Percentiles rank a stretch among this genome's conserved stretches.
phyloP scores from a whole-genome alignment of 2,797 vertebrate species.

The Cottoperca gobio region DNA sequence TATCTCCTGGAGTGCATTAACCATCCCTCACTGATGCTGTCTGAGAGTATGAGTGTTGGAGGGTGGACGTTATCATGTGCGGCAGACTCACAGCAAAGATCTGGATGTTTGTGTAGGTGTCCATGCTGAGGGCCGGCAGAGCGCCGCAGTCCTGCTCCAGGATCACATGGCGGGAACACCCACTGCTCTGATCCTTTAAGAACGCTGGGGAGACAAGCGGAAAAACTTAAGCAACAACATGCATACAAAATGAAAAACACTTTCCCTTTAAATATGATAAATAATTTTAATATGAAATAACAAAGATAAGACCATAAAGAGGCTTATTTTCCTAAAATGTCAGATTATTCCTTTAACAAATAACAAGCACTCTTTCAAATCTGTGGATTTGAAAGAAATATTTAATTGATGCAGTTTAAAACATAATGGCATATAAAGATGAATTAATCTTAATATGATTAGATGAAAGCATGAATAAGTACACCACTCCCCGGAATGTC shows the following conservation, averaged over 20 bases:
- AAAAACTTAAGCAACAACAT: background rate
- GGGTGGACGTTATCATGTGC: background rate
- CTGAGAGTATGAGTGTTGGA: background rate
- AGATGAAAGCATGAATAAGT: background rate
- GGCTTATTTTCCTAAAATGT: background rate
- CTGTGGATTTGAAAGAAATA: background rate
- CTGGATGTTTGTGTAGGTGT: slow-evolving; percentile 66
- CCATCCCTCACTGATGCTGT: background rate
- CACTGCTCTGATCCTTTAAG: slow-evolving; percentile 76
- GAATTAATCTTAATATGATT: background rate
- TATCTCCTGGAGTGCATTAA: background rate
- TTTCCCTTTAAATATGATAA: background rate
- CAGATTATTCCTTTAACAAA: background rate
- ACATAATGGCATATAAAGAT: background rate
- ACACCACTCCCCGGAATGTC: background rate
- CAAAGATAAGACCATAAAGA: background rate
- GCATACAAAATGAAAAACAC: background rate
- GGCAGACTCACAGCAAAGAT: slow-evolving; percentile 76
- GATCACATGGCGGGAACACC: slow-evolving; percentile 70
- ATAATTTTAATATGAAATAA: background rate
- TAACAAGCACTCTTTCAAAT: background rate
- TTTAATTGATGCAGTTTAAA: background rate
- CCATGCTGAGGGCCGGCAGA: slow-evolving; percentile 68
- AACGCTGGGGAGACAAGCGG: slow-evolving; percentile 71
- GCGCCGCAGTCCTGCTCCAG: slow-evolving; percentile 72